A percentile compares a stretch with the other conserved stretches of the same genome.
These are phyloP conservation scores for Genyomyrus donnyi DNA, from an alignment of 2,113 vertebrate species.

Conservation along the genomic window DNA sequence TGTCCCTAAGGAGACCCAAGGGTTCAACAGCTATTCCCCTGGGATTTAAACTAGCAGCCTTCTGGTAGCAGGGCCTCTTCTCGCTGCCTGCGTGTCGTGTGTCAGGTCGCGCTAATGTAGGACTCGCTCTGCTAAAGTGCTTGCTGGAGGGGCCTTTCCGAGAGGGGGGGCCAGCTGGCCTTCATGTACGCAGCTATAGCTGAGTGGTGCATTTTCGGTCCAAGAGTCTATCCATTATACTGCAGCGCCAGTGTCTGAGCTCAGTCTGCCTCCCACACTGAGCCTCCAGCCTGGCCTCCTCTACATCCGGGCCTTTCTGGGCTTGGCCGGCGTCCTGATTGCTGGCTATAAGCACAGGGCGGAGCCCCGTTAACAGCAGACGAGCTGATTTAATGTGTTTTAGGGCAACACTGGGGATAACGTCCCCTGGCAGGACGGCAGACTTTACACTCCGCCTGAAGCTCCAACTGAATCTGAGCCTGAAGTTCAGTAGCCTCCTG, in stretches of 20 bases:
- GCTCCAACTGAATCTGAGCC: background rate
- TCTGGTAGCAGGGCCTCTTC: background rate
- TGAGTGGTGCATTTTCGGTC: background rate
- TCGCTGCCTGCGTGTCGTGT: background rate
- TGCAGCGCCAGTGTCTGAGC: background rate
- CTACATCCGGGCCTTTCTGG: background rate
- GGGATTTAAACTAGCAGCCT: background rate
- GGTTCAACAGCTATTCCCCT: background rate
- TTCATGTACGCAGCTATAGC: background rate
- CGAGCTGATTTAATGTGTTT: background rate
- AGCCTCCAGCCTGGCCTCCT: background rate
- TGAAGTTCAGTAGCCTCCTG: background rate
- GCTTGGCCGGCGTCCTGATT: slow-evolving; percentile 3
- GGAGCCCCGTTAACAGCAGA: background rate
- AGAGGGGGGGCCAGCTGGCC: background rate
- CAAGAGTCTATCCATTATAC: background rate
- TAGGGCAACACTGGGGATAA: background rate
- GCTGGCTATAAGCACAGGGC: slow-evolving; percentile 1
- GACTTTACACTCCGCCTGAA: background rate
- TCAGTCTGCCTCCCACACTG: background rate
- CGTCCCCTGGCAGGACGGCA: background rate
- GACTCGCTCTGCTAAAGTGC: background rate
- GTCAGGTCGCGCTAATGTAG: background rate
- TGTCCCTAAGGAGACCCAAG: background rate
- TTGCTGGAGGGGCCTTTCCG: background rate